phyloP scores from a whole-genome alignment of 2,797 vertebrate genomes.

The Callimico goeldii region DNA sequence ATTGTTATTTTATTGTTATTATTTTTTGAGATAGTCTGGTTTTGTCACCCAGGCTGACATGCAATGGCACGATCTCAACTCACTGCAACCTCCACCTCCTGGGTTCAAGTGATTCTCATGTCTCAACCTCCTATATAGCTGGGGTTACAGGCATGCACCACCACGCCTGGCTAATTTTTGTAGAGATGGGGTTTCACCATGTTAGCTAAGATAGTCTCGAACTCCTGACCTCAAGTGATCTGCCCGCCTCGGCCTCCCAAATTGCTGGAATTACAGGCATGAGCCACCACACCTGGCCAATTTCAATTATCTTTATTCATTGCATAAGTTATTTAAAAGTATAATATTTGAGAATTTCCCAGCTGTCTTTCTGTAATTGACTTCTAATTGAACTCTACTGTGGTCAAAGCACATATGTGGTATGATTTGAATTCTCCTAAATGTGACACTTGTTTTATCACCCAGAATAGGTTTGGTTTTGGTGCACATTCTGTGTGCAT shows the following conservation, averaged over 20 bases:
- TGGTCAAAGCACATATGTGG: neutral
- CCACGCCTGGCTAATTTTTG: neutral
- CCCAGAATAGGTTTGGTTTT: neutral
- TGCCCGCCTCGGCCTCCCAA: neutral
- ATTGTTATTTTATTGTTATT: neutral
- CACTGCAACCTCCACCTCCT: neutral
- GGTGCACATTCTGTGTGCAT: neutral
- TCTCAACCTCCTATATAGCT: neutral
- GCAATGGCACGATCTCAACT: neutral
- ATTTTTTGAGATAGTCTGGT: neutral
- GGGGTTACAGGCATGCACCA: neutral
- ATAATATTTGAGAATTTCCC: neutral
- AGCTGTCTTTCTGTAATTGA: neutral
- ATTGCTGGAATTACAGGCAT: neutral
- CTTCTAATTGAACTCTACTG: neutral
- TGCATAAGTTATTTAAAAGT: neutral
- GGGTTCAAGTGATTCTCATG: neutral
- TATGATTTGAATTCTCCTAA: neutral
- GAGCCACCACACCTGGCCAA: neutral
- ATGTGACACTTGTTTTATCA: neutral
- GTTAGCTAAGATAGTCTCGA: neutral
- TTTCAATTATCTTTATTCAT: neutral
- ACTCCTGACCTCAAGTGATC: neutral
- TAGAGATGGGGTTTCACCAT: neutral
- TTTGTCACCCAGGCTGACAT: neutral